These are phyloP conservation scores for Meles meles DNA, from an alignment of 2,113 vertebrate species.

Conservation along the genomic window DNA sequence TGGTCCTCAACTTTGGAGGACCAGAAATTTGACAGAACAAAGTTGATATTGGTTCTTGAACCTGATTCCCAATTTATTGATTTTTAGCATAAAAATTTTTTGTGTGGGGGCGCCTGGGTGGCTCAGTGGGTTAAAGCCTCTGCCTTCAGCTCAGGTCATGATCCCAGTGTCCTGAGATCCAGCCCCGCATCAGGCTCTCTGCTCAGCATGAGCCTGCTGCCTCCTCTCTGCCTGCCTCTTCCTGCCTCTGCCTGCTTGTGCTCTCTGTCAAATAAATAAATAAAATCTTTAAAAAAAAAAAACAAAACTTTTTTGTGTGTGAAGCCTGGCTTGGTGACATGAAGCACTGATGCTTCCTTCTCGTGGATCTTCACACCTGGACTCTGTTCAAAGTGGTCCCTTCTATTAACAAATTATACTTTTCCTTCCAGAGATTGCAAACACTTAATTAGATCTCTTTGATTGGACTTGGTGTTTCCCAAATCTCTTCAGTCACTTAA, in stretches of 20 bases:
- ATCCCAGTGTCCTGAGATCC: too few species aligned
- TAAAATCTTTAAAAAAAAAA: not conserved
- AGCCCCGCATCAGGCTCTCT: too few species aligned
- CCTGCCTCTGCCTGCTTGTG: too few species aligned
- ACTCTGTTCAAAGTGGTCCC: not conserved
- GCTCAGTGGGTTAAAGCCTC: too few species aligned
- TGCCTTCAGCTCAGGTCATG: too few species aligned
- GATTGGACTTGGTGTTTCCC: not conserved
- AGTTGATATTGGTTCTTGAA: not conserved
- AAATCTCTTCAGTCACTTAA: not conserved
- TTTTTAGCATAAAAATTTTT: not conserved
- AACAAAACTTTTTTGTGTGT: not conserved
- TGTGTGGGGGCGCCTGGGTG: not conserved
- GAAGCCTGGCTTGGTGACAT: not conserved
- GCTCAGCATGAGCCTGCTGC: too few species aligned
- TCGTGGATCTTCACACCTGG: not conserved
- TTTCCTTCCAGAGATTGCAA: conserved; percentile 21
- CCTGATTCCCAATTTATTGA: not conserved
- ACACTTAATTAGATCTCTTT: not conserved
- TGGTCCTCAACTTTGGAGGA: not conserved
- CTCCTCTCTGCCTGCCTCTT: too few species aligned
- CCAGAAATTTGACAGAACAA: not conserved
- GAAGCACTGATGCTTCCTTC: not conserved
- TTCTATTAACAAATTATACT: not conserved
- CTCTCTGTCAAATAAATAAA: too few species aligned